These are phyloP conservation scores for Falco rusticolus DNA, from an alignment of 2,797 vertebrate genomes.

Conservation along the genomic window DNA sequence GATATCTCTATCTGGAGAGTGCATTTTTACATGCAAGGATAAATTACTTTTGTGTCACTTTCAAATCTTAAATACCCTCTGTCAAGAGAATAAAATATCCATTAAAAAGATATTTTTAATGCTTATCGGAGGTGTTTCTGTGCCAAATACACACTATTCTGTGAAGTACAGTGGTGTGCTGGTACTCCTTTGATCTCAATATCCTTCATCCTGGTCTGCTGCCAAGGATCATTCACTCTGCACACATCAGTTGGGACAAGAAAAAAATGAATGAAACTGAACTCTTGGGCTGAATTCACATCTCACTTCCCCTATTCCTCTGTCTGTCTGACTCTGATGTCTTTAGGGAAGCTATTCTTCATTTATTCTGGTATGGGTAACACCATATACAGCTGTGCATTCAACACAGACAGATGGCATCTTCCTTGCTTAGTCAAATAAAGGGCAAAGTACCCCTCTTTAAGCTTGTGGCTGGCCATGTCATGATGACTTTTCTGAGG, in stretches of 20 bases:
- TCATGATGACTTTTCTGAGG: slow-evolving; percentile 20
- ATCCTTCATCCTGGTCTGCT: slow-evolving; percentile 58
- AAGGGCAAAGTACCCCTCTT: not conserved
- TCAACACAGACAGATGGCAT: not conserved
- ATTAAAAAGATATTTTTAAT: slow-evolving; percentile 72
- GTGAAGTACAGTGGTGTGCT: slow-evolving; percentile 40
- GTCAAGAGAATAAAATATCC: slow-evolving; percentile 62
- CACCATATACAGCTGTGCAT: not conserved
- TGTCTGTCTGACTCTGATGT: not conserved
- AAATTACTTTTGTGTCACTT: slow-evolving; percentile 67
- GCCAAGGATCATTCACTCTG: slow-evolving; percentile 62
- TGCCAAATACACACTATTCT: slow-evolving; percentile 61
- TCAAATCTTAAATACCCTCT: slow-evolving; percentile 53
- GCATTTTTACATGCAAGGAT: slow-evolving; percentile 43
- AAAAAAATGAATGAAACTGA: slow-evolving; percentile 44
- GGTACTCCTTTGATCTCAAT: slow-evolving; percentile 66
- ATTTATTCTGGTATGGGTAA: not conserved
- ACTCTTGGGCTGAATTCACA: slow-evolving; percentile 8
- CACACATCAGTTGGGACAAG: slow-evolving; percentile 17
- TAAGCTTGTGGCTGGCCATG: not conserved
- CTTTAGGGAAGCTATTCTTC: not conserved
- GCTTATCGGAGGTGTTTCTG: slow-evolving; percentile 58
- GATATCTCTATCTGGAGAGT: slow-evolving; percentile 30
- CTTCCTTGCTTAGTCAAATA: not conserved
- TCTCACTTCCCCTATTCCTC: slow-evolving; percentile 17